Evolutionary conservation across 2,113 vertebrate species (phyloP).

Genomic region (Sinocyclocheilus maitianheensis): DNA sequence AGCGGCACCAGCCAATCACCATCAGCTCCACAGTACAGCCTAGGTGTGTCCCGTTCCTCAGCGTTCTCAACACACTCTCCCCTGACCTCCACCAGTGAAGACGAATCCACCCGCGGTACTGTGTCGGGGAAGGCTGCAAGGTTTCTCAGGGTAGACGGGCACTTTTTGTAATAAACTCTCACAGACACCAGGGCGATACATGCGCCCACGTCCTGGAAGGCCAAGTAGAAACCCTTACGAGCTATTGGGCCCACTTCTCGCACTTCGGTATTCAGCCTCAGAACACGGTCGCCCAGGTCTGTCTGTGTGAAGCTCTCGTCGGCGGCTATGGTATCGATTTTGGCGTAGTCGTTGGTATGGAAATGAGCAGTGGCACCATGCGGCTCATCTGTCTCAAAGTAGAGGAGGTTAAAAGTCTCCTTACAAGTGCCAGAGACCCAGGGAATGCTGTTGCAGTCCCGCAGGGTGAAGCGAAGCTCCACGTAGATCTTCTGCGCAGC

Average conservation of each 20-base stretch:
- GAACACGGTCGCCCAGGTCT: conserved; percentile 95
- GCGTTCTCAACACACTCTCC: conserved; percentile 94
- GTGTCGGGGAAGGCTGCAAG: conserved; percentile 94
- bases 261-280: conserved; percentile 95
- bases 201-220: conserved; percentile 96
- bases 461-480: conserved; percentile 95
- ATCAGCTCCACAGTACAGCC: conserved; percentile 94
- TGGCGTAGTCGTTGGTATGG: conserved; percentile 85
- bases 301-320: conserved; percentile 99
- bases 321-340: conserved; percentile 97
- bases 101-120: conserved; percentile 92
- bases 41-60: conserved; percentile 92
- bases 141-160: conserved; percentile 90
- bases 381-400: conserved; percentile 88
- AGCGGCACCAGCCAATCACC: conserved; percentile 98
- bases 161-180: conserved; percentile 95
- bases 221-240: conserved; percentile 92
- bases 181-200: conserved; percentile 96
- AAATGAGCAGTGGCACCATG: conserved; percentile 80
- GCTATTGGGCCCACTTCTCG: conserved; percentile 89
- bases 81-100: conserved; percentile 93
- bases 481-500: conserved; percentile 94
- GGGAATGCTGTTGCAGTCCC: conserved; percentile 98
- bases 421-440: conserved; percentile 98
- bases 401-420: conserved; percentile 98